phyloP scores from a whole-genome alignment of 2,797 vertebrate genomes.

The Enteromius afrohamiltoni region DNA sequence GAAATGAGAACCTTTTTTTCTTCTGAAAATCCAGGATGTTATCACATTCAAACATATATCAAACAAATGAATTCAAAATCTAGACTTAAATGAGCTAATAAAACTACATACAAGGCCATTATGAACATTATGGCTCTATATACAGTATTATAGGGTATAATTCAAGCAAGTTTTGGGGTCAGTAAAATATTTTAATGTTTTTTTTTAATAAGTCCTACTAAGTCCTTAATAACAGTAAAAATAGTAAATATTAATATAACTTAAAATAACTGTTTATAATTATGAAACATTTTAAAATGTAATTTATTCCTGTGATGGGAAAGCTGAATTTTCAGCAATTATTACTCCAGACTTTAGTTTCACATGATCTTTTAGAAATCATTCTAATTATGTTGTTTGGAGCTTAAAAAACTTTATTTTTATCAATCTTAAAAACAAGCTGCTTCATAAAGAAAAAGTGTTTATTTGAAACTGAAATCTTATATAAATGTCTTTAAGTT shows the following conservation, averaged over 20 bases:
- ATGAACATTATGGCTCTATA: not conserved
- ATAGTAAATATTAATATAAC: not conserved
- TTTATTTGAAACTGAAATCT: not conserved
- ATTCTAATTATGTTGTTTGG: not conserved
- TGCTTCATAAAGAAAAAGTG: not conserved
- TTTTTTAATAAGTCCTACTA: no score
- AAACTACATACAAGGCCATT: not conserved
- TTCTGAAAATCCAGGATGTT: not conserved
- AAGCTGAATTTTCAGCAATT: not conserved
- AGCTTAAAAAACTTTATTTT: not conserved
- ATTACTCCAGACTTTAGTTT: not conserved
- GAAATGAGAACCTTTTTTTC: slow-evolving; percentile 8
- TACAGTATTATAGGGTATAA: not conserved
- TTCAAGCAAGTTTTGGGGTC: not conserved
- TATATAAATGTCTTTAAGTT: not conserved
- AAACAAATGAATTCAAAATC: not conserved
- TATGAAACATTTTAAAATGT: no score
- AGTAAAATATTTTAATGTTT: not conserved
- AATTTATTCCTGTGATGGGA: not conserved
- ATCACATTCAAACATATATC: slow-evolving; percentile 12
- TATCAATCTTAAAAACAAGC: not conserved
- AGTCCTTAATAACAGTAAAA: not conserved
- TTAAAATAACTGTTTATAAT: not conserved
- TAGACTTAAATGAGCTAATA: not conserved
- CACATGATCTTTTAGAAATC: not conserved